A percentile compares a stretch with the other conserved stretches of the same genome.
Conservation (phyloP, 2,113 vertebrate species). For the Melanerpes aurifrons region DNA sequence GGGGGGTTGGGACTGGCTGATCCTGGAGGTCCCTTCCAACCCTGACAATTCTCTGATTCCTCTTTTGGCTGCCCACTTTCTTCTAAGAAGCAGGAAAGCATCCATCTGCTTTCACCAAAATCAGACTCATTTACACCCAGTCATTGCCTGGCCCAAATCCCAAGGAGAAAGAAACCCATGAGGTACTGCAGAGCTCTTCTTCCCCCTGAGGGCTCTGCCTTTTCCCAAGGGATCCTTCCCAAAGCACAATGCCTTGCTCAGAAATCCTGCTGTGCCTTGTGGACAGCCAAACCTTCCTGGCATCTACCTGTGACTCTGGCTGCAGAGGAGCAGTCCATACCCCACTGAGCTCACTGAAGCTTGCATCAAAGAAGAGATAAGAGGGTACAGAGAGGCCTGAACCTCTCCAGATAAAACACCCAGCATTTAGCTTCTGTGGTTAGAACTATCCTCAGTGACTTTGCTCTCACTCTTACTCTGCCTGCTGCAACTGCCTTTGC, state of each 20-base stretch:
- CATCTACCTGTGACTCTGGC: background rate
- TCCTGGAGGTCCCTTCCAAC: too few relatives aligned
- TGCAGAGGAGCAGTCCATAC: background rate
- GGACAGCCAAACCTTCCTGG: background rate
- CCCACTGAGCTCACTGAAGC: background rate
- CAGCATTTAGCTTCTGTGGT: background rate
- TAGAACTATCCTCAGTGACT: background rate
- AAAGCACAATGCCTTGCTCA: background rate
- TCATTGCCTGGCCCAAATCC: background rate
- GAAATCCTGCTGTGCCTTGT: background rate
- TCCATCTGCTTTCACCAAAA: background rate
- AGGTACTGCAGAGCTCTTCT: background rate
- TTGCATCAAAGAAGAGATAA: background rate
- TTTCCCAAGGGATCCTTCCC: background rate
- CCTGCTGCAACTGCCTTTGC: background rate
- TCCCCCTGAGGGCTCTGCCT: background rate
- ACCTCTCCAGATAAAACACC: background rate
- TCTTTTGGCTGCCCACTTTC: background rate
- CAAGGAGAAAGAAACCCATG: background rate
- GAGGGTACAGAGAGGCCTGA: background rate
- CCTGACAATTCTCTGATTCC: too few relatives aligned
- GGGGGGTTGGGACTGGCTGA: too few relatives aligned
- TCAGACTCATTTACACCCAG: background rate
- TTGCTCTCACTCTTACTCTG: background rate
- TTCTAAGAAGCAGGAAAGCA: background rate